Evolutionary conservation across 2,888 invertebrate genomes (phyloP).

Genomic region (Andricus curvator): DNA sequence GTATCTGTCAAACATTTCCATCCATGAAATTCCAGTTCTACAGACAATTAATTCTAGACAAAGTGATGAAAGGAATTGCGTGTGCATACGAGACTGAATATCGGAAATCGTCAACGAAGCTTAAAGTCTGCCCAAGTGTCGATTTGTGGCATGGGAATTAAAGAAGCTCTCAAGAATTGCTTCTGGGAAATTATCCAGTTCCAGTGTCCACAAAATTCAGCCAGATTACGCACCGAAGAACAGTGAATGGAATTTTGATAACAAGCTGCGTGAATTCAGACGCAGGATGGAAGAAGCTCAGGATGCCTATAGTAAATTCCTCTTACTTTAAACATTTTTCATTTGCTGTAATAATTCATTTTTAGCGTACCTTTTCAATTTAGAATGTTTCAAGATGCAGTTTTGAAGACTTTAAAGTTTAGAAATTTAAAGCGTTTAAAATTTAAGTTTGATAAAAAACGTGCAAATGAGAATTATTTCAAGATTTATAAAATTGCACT

Average conservation of each 20-base stretch:
- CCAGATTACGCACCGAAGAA: conserved; percentile 80
- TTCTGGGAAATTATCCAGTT: too few species aligned
- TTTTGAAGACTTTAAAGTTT: too few species aligned
- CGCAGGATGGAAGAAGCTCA: conserved; percentile 87
- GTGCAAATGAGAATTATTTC: too few species aligned
- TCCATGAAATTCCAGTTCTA: conserved; percentile 68
- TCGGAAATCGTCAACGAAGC: background rate
- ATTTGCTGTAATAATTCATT: too few species aligned
- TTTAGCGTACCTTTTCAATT: too few species aligned
- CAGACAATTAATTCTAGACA: conserved; percentile 59
- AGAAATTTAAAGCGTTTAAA: too few species aligned
- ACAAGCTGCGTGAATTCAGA: conserved; percentile 80
- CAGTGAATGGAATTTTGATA: conserved; percentile 83
- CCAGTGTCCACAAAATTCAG: too few species aligned
- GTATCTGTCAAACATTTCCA: conserved; percentile 69
- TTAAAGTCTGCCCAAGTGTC: conserved; percentile 60
- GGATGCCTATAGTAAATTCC: conserved; percentile 81
- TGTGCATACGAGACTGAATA: conserved; percentile 34
- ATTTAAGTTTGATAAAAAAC: too few species aligned
- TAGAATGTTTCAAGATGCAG: too few species aligned
- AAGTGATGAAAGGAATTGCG: too few species aligned
- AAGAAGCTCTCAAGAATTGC: conserved; percentile 55
- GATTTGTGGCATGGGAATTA: conserved; percentile 61
- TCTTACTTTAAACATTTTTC: too few species aligned
- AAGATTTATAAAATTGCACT: too few species aligned